These are phyloP conservation scores for Melanotus villosus DNA, from an alignment of 2,888 invertebrate species.

Conservation along the genomic window DNA sequence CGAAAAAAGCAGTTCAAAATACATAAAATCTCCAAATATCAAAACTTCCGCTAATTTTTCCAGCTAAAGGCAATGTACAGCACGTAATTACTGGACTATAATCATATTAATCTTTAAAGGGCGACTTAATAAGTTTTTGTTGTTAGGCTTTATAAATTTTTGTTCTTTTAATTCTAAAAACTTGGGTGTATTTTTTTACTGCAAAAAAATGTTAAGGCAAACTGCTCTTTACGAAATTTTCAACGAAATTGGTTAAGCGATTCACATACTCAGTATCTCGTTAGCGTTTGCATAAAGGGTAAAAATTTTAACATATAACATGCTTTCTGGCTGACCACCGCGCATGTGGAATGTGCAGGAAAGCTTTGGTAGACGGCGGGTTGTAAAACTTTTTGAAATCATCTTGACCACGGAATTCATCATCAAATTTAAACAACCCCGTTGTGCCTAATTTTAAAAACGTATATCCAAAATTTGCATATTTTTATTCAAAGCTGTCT, in stretches of 20 bases:
- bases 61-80: too few species aligned
- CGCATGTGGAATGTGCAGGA: conserved; percentile 26
- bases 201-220: too few species aligned
- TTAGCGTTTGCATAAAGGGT: conserved; percentile 31
- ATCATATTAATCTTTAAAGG: too few species aligned
- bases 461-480: conserved; percentile 43
- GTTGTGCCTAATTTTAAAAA: conserved; percentile 35
- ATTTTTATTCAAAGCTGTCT: conserved; percentile 39
- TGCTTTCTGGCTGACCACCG: conserved; percentile 8
- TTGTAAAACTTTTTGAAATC: conserved; percentile 30
- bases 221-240: not conserved
- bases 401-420: conserved; percentile 31
- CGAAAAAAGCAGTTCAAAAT: too few species aligned
- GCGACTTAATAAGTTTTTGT: too few species aligned
- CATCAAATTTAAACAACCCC: conserved; percentile 25
- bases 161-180: too few species aligned
- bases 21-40: too few species aligned
- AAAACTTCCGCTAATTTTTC: too few species aligned
- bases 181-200: too few species aligned
- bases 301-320: conserved; percentile 28
- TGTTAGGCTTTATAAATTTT: too few species aligned
- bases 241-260: conserved; percentile 16
- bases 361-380: conserved; percentile 8
- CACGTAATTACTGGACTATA: too few species aligned
- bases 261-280: conserved; percentile 29